These are phyloP conservation scores for Lamprologus sp. DNA, from an alignment of 2,113 vertebrate genomes.

Conservation along the genomic window DNA sequence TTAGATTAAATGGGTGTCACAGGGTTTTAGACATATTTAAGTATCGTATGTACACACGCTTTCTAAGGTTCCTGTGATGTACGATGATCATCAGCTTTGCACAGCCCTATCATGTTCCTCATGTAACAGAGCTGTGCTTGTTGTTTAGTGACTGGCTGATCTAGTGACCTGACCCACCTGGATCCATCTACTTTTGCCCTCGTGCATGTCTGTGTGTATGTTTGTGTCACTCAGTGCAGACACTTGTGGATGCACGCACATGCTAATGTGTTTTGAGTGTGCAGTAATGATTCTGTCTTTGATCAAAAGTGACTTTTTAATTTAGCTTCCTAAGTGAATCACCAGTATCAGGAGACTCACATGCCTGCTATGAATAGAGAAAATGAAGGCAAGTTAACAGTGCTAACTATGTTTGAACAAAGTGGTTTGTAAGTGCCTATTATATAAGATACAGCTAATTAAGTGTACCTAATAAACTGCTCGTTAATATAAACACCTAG, in stretches of 20 bases:
- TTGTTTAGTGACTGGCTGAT: slow-evolving; percentile 26
- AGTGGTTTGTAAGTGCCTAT: background rate
- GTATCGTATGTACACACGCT: background rate
- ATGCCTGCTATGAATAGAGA: background rate
- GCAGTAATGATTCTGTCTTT: background rate
- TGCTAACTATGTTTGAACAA: background rate
- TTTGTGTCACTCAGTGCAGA: background rate
- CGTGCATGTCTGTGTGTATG: background rate
- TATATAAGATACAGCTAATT: background rate
- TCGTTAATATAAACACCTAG: background rate
- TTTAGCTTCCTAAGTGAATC: slow-evolving; percentile 16
- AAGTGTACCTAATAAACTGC: background rate
- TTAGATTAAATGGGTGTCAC: background rate
- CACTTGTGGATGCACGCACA: background rate
- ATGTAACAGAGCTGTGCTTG: slow-evolving; percentile 1
- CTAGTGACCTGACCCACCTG: slow-evolving; percentile 38
- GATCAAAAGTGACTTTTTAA: background rate
- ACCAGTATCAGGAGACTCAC: background rate
- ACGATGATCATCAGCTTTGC: background rate
- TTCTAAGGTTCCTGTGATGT: background rate
- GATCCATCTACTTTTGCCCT: background rate
- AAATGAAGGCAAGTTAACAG: background rate
- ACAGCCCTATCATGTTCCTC: background rate
- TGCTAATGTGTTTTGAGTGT: background rate
- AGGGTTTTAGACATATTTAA: background rate